Percentiles rank a stretch among this genome's conserved stretches.
Conservation (phyloP, 2,888 invertebrate species). For the Endotricha flammealis region DNA sequence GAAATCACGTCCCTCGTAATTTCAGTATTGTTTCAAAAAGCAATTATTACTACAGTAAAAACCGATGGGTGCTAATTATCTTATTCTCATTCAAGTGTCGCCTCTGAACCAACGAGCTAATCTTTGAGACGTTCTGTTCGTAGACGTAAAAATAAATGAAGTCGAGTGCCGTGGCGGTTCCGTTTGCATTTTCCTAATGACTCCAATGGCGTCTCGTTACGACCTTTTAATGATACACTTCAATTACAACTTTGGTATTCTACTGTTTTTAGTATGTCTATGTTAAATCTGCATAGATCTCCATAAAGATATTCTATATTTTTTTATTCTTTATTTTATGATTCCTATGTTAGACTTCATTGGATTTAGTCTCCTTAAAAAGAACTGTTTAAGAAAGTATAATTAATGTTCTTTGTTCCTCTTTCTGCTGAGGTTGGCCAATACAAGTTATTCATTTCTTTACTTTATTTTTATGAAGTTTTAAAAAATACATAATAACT, state of each 20-base stretch:
- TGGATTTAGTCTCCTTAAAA: too few relatives aligned
- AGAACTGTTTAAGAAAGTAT: too few relatives aligned
- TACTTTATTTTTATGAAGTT: too few relatives aligned
- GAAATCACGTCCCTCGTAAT: background rate
- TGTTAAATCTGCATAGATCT: background rate
- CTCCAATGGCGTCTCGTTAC: conserved; percentile 25
- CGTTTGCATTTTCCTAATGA: conserved; percentile 25
- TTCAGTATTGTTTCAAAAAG: background rate
- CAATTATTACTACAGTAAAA: background rate
- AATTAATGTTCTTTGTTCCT: too few relatives aligned
- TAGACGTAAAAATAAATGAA: conserved; percentile 28
- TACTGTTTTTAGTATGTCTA: too few relatives aligned
- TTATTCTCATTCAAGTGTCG: conserved; percentile 16
- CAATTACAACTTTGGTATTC: conserved; percentile 13
- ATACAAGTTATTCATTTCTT: too few relatives aligned
- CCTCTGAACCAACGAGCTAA: conserved; percentile 12
- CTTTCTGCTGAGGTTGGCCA: too few relatives aligned
- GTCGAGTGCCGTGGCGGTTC: conserved; percentile 9
- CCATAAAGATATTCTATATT: too few relatives aligned
- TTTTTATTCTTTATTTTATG: too few relatives aligned
- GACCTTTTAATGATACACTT: conserved; percentile 14
- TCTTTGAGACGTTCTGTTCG: conserved; percentile 16
- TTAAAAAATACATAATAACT: too few relatives aligned
- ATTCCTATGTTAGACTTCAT: too few relatives aligned
- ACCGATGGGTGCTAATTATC: conserved; percentile 11